Conservation (phyloP, 2,113 vertebrate genomes). For the Emydura subglobosa region DNA sequence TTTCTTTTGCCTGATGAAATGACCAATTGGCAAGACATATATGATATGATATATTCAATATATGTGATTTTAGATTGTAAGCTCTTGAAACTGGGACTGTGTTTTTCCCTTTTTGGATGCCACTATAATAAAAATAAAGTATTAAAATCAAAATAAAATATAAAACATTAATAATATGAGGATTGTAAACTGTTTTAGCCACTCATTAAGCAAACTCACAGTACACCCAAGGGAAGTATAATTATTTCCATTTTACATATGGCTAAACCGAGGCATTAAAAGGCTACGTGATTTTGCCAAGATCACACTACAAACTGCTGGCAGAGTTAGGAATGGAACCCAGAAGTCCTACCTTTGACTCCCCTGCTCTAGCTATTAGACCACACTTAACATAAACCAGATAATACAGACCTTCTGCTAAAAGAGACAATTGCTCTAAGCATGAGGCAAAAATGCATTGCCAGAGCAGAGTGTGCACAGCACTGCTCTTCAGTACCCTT, state of each 20-base stretch:
- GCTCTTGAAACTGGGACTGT: background rate
- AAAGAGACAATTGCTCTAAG: background rate
- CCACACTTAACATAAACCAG: background rate
- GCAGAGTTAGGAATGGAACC: background rate
- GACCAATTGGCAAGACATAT: background rate
- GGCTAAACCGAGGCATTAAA: background rate
- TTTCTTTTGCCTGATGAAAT: background rate
- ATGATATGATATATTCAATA: background rate
- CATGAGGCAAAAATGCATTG: background rate
- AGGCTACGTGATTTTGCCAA: rapidly evolving
- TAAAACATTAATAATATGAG: background rate
- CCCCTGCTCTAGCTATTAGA: background rate
- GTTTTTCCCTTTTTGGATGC: background rate
- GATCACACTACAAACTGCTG: background rate
- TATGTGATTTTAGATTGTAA: background rate
- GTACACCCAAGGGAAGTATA: rapidly evolving
- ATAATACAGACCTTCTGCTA: background rate
- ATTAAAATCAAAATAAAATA: background rate
- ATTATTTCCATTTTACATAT: background rate
- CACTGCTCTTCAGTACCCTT: background rate
- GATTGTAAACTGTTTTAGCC: background rate
- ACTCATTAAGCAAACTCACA: background rate
- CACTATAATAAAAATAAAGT: background rate
- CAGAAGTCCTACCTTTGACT: rapidly evolving
- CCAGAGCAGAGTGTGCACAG: background rate